phyloP scores from a whole-genome alignment of 2,797 vertebrate species.

The Alectoris magna region DNA sequence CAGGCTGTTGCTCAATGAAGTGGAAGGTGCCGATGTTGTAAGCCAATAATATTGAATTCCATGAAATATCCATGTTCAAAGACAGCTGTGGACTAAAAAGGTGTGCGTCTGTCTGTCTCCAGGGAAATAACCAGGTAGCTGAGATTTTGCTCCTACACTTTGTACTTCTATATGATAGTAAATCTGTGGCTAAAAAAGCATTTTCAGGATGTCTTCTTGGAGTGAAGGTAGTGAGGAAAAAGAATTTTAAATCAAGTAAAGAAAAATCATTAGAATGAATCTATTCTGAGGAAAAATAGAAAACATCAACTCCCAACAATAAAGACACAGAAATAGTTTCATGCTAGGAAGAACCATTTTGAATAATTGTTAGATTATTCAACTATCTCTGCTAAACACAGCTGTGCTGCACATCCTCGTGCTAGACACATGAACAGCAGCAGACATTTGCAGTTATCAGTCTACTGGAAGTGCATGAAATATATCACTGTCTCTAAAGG shows the following conservation, averaged over 20 bases:
- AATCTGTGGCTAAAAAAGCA: not conserved
- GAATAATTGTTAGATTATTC: not conserved
- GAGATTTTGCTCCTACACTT: not conserved
- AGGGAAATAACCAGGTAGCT: not conserved
- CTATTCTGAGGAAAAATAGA: not conserved
- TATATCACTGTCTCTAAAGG: not conserved
- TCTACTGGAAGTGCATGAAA: not conserved
- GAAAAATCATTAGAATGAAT: not conserved
- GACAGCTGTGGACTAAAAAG: not conserved
- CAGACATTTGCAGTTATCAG: not conserved
- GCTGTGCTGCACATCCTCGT: not conserved
- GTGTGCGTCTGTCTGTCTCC: not conserved
- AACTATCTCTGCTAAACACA: not conserved
- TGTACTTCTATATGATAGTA: not conserved
- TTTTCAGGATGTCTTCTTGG: not conserved
- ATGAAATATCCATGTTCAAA: not conserved
- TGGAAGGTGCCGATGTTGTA: not conserved
- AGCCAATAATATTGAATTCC: not conserved
- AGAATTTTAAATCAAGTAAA: not conserved
- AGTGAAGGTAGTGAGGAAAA: not conserved
- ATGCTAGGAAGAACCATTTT: not conserved
- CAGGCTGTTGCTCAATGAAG: not conserved
- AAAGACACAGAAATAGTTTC: not conserved
- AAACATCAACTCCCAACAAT: not conserved
- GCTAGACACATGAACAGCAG: not conserved